Conservation (phyloP, 2,888 invertebrate species). For the Lycophotia porphyrea region DNA sequence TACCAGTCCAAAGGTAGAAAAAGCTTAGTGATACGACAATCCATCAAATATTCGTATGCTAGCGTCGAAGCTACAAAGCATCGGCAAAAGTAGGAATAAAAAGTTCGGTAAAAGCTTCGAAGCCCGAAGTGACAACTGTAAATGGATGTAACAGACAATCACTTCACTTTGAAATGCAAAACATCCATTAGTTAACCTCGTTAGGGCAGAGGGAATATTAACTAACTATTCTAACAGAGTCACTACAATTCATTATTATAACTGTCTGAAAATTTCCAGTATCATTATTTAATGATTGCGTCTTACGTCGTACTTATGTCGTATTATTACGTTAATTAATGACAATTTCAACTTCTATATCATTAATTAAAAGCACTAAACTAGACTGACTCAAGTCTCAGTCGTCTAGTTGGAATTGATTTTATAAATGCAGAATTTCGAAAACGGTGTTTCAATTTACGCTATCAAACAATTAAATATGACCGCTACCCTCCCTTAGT, state of each 20-base stretch:
- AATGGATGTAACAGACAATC: not conserved
- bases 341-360: too few species aligned
- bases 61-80: slow-evolving; percentile 5
- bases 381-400: not conserved
- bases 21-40: slow-evolving; percentile 17
- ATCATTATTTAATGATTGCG: slow-evolving; percentile 17
- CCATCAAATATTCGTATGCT: slow-evolving; percentile 22
- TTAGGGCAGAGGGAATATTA: not conserved
- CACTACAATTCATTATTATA: not conserved
- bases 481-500: not conserved
- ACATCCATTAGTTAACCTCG: not conserved
- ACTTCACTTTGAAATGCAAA: not conserved
- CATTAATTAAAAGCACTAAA: not conserved
- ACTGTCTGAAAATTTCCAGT: not conserved
- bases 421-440: not conserved
- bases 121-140: not conserved
- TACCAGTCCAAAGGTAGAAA: not conserved
- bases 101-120: not conserved
- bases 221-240: not conserved
- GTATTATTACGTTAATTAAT: not conserved
- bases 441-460: not conserved
- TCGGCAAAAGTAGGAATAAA: not conserved
- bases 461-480: not conserved
- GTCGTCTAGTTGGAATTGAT: not conserved
- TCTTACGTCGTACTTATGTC: not conserved